Evolutionary conservation across 2,113 vertebrate genomes (phyloP), one percentile per base, ranked within the genome.

Genomic region (Trochalopteron elliotii): DNA sequence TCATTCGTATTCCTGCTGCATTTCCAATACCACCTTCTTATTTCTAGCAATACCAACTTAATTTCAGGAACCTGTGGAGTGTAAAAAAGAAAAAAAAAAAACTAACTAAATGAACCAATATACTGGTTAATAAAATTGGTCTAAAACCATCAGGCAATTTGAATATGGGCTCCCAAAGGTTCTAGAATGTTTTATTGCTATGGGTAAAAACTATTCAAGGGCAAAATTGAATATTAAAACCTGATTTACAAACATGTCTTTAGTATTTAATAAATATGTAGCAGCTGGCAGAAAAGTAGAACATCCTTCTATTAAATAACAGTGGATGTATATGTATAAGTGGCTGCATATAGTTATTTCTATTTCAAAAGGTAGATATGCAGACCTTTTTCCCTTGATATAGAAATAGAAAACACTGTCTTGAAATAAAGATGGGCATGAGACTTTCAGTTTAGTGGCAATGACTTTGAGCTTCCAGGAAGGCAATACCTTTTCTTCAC

Each of bases 201-300:
- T 85, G 87, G 79, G 89, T 95, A 90, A 96, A 97, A 97, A 94
- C 84, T 92, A 89, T 79, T 96, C 93, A 97, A 97, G 97, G 97
- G 82, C 95, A 96, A 97, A 98, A 97, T 4, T 92, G 59, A 96
- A 84, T 96, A 93, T 95, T 96, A 97, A 97, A 96, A 94, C 95
- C 71, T 96, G 59, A 83, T 97, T 90, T 80, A 90, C 75, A 97
- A 96, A 97, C 89, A 96, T 52, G 92, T 79, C 72, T 84, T 42
- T 87, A 95, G 87, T 86, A 90, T 93, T 97, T 97, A 96, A 97
- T 96, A 96, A 95, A 96, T 97, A 94, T 40, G 68, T 67, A 93
- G 87, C 72, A 96, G 77, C 89, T 93, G 72, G 82, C 78, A 82
- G 69, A 40, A 80, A 75, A 95, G 56, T 84, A 87, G 55, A 95